These are phyloP conservation scores for Athalia cordata DNA, from an alignment of 2,888 invertebrate genomes.

Conservation along the genomic window DNA sequence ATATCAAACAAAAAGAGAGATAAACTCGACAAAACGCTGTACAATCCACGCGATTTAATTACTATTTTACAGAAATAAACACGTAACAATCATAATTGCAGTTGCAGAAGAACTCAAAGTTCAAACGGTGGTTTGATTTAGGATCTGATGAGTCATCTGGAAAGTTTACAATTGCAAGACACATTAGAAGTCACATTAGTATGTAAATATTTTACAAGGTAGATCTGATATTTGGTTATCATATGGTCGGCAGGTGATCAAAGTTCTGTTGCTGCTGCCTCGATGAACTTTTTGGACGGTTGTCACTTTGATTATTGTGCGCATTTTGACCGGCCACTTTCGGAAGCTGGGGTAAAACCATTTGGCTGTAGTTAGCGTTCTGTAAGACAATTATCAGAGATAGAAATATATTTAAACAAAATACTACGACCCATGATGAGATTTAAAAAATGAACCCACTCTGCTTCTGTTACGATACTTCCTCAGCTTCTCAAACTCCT, in stretches of 20 bases:
- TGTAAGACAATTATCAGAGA: constrained; percentile 58
- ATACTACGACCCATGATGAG: not conserved
- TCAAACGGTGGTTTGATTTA: no score
- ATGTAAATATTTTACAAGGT: constrained; percentile 9
- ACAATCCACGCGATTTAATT: no score
- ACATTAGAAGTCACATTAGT: no score
- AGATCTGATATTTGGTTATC: constrained; percentile 65
- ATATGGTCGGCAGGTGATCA: constrained; percentile 86
- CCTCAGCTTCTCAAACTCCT: constrained; percentile 78
- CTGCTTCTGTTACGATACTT: constrained; percentile 79
- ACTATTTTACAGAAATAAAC: no score
- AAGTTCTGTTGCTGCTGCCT: constrained; percentile 75
- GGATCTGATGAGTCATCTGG: no score
- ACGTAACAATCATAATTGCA: no score
- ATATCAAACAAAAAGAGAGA: no score
- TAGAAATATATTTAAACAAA: not conserved
- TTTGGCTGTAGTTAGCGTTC: constrained; percentile 76
- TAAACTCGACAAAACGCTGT: no score
- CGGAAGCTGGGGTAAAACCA: constrained; percentile 82
- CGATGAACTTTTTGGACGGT: constrained; percentile 68
- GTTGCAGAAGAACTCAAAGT: no score
- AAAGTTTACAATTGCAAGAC: no score
- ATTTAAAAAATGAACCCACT: constrained; percentile 70
- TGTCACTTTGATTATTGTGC: constrained; percentile 73
- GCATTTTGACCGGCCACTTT: constrained; percentile 76